Base-by-base conservation (phyloP, 1,140 invertebrate species). In the Cotesia glomerata region DNA sequence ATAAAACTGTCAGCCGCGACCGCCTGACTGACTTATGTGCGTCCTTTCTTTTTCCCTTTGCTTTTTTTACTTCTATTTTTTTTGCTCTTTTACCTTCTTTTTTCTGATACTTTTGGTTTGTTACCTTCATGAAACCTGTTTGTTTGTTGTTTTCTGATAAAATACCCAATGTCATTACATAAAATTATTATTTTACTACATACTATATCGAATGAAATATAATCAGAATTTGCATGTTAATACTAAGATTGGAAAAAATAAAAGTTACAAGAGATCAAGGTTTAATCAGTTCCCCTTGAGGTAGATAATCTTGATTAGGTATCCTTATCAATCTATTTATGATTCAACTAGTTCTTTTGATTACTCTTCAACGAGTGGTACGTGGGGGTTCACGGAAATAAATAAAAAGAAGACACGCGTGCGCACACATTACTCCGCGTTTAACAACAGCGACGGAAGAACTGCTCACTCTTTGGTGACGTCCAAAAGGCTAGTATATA, bases 1-100 rank as follows among this genome's bases (percentile, higher is more conserved):
- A 86, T 87, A 86, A 87, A 86, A 87, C 86, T 87, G 86, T 87
- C 86, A 86, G 82, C 81, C 83, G 79, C 80, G 82, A 75, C 80
- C 84, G 83, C 78, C 79, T 76, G 52, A 78, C 74, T 87, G 85
- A 87, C 85, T 87, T 87, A 87, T 87, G 86, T 81, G 81, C 80
- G 75, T 79, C 77, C 77, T 81, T 77, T 75, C 72, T 74, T 70
- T 70, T 74, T 79, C 76, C 77, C 81, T 77, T 74, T 73, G 73
- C 72, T 70, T 74, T 74, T 73, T 75, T 74, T 74, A 59, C 70
- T 73, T 69, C 69, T 74, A 49, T 35, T 63, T 73, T 36, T 59
- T 67, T 52, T 36, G 16, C 64, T 39, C 49, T 68, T 11, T 35
- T 67, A 54, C 49, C 34, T 34, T 18, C 26, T 13, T 34, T 16